These are phyloP conservation scores for Pyrocephalus nanus DNA, from an alignment of 2,797 vertebrate genomes.

Conservation along the genomic window DNA sequence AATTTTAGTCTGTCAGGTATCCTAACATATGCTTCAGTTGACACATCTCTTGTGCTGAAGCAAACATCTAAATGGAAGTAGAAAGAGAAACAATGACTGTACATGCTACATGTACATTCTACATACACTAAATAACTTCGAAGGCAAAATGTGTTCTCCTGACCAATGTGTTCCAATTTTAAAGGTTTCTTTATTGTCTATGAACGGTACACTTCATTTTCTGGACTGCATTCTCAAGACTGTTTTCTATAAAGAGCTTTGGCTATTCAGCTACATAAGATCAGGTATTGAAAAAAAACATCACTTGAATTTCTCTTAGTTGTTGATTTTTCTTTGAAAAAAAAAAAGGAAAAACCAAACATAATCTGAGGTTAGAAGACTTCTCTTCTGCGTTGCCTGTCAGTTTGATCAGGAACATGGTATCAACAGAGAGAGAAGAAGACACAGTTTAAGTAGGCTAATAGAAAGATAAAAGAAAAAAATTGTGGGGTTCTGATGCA, in stretches of 20 bases:
- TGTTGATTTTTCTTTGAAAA: not conserved
- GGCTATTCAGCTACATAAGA: not conserved
- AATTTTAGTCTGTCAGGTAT: slow-evolving; percentile 17
- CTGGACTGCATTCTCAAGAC: not conserved
- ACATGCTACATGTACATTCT: not conserved
- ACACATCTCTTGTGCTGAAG: not conserved
- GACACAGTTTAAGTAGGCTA: not conserved
- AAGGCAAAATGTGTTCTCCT: not conserved
- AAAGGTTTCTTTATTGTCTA: not conserved
- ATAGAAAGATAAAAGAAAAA: not conserved
- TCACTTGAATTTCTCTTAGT: not conserved
- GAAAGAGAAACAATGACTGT: not conserved
- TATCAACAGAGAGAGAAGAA: not conserved
- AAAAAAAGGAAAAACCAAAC: not conserved
- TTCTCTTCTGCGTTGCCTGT: not conserved
- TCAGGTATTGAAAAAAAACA: not conserved
- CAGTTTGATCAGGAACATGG: not conserved
- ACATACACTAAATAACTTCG: not conserved
- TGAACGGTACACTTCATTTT: not conserved
- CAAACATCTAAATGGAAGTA: not conserved
- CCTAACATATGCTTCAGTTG: not conserved
- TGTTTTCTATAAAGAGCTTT: not conserved
- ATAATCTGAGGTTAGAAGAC: not conserved
- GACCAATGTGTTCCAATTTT: not conserved
- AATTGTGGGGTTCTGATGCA: not conserved